Conservation (phyloP, 1,140 invertebrate species). For the Portunus trituberculatus region DNA sequence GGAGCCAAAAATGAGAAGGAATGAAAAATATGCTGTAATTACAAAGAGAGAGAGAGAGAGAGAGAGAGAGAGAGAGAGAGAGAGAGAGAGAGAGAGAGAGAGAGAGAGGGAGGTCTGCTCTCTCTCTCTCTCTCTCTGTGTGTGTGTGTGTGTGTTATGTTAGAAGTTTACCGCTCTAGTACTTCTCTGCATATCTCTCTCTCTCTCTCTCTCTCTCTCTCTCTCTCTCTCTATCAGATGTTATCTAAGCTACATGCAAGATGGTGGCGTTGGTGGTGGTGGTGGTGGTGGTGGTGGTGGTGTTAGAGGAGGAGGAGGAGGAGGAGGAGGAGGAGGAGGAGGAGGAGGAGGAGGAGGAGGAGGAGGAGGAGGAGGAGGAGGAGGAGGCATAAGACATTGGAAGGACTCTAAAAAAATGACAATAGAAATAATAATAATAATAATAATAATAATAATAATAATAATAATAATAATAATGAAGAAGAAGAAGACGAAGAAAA, state of each 20-base stretch:
- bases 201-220: neutral
- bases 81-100: too few species aligned
- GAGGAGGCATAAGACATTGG: too few species aligned
- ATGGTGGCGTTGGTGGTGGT: neutral
- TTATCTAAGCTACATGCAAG: neutral
- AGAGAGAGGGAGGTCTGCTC: too few species aligned
- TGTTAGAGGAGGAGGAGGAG: neutral
- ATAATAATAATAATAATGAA: neutral
- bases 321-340: neutral
- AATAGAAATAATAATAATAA: neutral
- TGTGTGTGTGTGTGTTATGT: neutral
- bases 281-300: neutral
- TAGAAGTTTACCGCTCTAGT: neutral
- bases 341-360: neutral
- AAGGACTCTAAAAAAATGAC: neutral
- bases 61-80: too few species aligned
- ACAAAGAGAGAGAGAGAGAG: too few species aligned
- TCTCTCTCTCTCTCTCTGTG: conserved; percentile 23
- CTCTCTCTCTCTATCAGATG: too few species aligned
- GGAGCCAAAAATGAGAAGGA: too few species aligned
- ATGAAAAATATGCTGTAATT: too few species aligned
- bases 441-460: neutral
- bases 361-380: neutral
- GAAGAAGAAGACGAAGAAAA: neutral
- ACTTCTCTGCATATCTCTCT: conserved; percentile 23